Evolutionary conservation across 2,797 vertebrate genomes (phyloP).

Genomic region (Poecilia picta): DNA sequence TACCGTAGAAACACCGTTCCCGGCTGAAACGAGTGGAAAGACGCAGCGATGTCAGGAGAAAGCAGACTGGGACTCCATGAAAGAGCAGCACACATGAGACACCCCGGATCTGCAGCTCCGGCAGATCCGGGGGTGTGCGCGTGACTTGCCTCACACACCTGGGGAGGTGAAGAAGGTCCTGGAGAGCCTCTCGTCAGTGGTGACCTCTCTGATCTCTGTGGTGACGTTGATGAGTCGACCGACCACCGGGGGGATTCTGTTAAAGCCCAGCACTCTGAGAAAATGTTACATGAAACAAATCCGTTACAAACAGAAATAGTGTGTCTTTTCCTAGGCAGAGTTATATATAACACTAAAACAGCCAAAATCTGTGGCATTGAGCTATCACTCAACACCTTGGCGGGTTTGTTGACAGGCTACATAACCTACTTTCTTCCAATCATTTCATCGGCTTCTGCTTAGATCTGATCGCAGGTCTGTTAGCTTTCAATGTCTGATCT

Average conservation of each 20-base stretch:
- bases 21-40: constrained; percentile 74
- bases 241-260: constrained; percentile 85
- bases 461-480: neutral
- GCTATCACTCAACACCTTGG: neutral
- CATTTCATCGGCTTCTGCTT: too few relatives aligned
- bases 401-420: neutral
- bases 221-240: constrained; percentile 85
- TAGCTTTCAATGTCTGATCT: neutral
- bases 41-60: neutral
- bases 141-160: constrained; percentile 63
- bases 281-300: neutral
- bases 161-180: constrained; percentile 89
- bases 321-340: neutral
- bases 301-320: neutral
- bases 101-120: neutral
- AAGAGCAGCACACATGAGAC: neutral
- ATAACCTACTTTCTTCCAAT: neutral
- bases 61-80: neutral
- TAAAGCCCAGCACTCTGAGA: constrained; percentile 85
- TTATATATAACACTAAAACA: neutral
- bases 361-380: neutral
- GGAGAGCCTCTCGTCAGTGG: constrained; percentile 82
- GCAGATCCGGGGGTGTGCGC: neutral
- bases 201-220: constrained; percentile 84
- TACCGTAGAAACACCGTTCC: constrained; percentile 91